Percentiles rank a stretch among this genome's conserved stretches.
phyloP scores from a whole-genome alignment of 2,888 invertebrate species.

The Lysandra bellargus region DNA sequence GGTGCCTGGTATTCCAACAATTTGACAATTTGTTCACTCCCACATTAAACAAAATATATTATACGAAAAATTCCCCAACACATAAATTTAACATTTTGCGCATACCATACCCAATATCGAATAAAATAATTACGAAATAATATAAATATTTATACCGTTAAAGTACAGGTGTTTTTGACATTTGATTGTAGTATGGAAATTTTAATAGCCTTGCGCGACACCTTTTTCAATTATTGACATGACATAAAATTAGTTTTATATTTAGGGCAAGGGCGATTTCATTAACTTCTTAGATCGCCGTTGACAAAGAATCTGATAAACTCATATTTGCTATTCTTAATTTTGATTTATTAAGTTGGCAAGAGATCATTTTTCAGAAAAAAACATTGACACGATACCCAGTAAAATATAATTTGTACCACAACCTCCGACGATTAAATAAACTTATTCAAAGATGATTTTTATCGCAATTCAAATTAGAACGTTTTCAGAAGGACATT shows the following conservation, averaged over 20 bases:
- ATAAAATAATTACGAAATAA: background rate
- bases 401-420: background rate
- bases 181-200: conserved; percentile 10
- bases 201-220: background rate
- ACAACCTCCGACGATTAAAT: background rate
- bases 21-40: conserved; percentile 18
- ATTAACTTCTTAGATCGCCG: background rate
- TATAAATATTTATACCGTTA: background rate
- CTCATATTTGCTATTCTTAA: background rate
- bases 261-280: background rate
- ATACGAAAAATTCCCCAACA: conserved; percentile 8
- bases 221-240: background rate
- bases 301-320: background rate
- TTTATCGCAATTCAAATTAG: background rate
- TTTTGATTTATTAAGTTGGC: background rate
- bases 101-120: background rate
- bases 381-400: background rate
- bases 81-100: background rate
- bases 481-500: conserved; percentile 2
- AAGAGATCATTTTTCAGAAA: too few species aligned
- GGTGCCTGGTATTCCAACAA: background rate
- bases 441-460: conserved; percentile 4
- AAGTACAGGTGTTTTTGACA: background rate
- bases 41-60: background rate
- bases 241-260: background rate